Conservation (phyloP, 1,140 invertebrate genomes). For the Delia radicum region DNA sequence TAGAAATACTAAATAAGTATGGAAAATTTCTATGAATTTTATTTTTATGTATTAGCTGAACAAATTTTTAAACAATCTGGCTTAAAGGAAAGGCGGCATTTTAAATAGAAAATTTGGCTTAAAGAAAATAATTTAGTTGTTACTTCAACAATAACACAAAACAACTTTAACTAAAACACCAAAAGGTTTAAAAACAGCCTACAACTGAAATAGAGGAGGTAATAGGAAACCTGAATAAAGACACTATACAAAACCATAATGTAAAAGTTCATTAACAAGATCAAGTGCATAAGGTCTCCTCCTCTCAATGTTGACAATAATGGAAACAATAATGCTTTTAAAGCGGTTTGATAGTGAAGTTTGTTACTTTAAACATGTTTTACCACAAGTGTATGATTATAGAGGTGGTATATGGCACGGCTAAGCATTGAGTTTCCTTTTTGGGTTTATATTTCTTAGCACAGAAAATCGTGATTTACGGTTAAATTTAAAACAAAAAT, state of each 20-base stretch:
- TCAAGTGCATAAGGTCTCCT: constrained; percentile 22
- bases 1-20: not conserved
- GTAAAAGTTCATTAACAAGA: constrained; percentile 18
- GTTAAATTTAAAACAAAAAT: not conserved
- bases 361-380: not conserved
- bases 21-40: not conserved
- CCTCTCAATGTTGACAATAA: constrained; percentile 13
- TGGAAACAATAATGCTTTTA: not conserved
- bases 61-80: not conserved
- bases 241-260: not conserved
- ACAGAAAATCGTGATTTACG: not conserved
- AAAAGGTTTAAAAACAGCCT: not conserved
- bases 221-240: not conserved
- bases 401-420: not conserved
- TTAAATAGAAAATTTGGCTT: not conserved
- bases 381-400: not conserved
- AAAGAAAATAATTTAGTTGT: not conserved
- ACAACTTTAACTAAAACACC: not conserved
- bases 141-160: not conserved
- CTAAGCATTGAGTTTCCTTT: not conserved
- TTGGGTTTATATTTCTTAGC: not conserved
- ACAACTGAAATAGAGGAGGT: not conserved
- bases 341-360: not conserved
- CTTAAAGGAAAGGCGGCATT: not conserved
- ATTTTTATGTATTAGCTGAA: not conserved